These are phyloP conservation scores for Chiloscyllium punctatum DNA, from an alignment of 2,797 vertebrate genomes.

Conservation along the genomic window DNA sequence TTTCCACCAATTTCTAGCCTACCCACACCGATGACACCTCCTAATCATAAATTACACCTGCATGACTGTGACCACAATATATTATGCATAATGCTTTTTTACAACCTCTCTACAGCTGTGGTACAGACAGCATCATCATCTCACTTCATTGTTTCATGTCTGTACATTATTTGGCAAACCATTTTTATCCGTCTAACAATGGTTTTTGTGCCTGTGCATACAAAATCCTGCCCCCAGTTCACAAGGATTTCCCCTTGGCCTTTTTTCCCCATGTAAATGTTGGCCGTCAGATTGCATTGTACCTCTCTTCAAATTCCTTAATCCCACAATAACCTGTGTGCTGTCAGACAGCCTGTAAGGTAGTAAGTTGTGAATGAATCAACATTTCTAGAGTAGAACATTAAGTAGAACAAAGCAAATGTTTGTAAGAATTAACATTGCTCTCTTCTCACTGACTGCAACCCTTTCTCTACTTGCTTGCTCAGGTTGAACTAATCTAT, in stretches of 20 bases:
- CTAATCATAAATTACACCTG: background rate
- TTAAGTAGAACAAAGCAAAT: too few species aligned
- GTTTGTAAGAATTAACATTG: too few species aligned
- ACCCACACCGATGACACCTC: background rate
- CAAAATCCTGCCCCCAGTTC: background rate
- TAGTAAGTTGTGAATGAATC: background rate
- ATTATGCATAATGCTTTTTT: background rate
- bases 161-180: background rate
- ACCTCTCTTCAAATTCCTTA: background rate
- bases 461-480: background rate
- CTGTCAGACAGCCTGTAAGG: background rate
- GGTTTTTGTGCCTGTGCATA: background rate
- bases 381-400: background rate
- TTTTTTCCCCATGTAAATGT: background rate
- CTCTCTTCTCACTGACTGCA: background rate
- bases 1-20: background rate
- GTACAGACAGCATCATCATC: background rate
- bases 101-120: background rate
- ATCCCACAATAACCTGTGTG: background rate
- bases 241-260: background rate
- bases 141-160: background rate
- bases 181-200: background rate
- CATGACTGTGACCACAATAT: background rate
- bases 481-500: background rate
- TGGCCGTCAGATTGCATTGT: background rate